Base-by-base conservation (phyloP, 1,140 invertebrate genomes). In the Galleria mellonella region DNA sequence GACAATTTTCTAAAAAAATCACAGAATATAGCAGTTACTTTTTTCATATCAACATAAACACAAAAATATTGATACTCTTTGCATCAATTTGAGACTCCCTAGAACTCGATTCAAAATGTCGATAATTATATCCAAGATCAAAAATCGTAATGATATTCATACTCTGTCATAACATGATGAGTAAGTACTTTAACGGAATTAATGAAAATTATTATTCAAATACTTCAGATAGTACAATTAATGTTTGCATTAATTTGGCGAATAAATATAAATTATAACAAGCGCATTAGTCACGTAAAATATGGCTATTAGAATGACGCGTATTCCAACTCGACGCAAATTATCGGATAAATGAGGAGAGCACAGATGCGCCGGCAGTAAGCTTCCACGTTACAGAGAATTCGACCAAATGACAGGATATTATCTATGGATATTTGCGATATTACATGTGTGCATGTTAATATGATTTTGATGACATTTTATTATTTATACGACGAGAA, bases 301-400 rank as follows among this genome's bases (percentile, higher is more conserved):
- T 53, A 58, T 49, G 43, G 55, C 55, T 46, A 49, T 58, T 47
- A 56, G 39, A 47, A 43, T 52, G 51, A 54, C 51, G 40, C 54
- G 56, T 58, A 54, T 51, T 48, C 48, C 50, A 37, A 56, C 33
- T 54, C 32, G 42, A 47, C 29, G 51, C 43, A 63, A 55, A 63
- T 61, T 57, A 49, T 57, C 47, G 46, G 43, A 62, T 55, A 58
- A 59, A 63, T 52, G 56, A 60, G 53, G 52, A 51, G 52, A 61
- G 51, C 56, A 41, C 65, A 66, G 59, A 65, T 69, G 56, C 43
- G 46, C 13, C 41, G 46, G 51, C 50, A 47, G 58, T 68, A 60
- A 66, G 43, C 44, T 42, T 48, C 32, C 39, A 50, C 51, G 59
- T 69, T 53, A 64, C 54, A 51, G 41, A 23, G 44, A 47, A 56